These are phyloP conservation scores for Turdus rufiventris DNA, from an alignment of 2,113 vertebrate species.

Conservation along the genomic window DNA sequence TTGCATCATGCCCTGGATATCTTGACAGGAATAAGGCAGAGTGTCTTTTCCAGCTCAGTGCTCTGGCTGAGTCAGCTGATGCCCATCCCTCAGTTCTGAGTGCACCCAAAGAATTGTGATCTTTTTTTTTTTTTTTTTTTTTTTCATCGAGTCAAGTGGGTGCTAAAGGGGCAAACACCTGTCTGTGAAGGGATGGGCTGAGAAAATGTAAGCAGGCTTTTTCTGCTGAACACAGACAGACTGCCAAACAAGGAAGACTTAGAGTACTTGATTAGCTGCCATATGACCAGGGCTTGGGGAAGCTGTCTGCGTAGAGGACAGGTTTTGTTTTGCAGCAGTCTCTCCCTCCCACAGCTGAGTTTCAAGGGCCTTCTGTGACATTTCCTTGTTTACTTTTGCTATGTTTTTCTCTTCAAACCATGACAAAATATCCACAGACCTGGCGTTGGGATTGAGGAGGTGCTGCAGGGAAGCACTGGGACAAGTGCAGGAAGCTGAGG, in stretches of 20 bases:
- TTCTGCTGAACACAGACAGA: fast-evolving
- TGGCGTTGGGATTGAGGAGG: neutral
- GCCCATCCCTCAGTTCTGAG: neutral
- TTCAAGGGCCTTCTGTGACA: neutral
- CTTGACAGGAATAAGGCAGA: neutral
- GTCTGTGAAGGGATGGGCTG: neutral
- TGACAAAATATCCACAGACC: neutral
- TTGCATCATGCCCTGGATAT: neutral
- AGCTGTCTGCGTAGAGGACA: neutral
- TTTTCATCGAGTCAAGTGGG: neutral
- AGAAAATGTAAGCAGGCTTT: neutral
- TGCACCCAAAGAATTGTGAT: neutral
- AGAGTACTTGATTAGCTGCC: neutral
- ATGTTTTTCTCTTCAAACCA: neutral
- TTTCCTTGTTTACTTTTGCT: slow-evolving; percentile 18
- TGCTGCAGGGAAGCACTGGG: slow-evolving; percentile 46
- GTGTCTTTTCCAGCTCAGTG: neutral
- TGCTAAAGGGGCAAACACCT: neutral
- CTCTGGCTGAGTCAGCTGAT: neutral
- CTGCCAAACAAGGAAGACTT: neutral
- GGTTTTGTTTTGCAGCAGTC: neutral
- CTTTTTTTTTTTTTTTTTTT: neutral
- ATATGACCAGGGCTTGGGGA: neutral
- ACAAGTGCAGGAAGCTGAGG: slow-evolving; percentile 57
- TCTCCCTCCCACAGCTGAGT: neutral